Percentiles rank a stretch among this genome's conserved stretches.
Conservation (phyloP, 2,113 vertebrate species). For the Meleagris gallopavo region DNA sequence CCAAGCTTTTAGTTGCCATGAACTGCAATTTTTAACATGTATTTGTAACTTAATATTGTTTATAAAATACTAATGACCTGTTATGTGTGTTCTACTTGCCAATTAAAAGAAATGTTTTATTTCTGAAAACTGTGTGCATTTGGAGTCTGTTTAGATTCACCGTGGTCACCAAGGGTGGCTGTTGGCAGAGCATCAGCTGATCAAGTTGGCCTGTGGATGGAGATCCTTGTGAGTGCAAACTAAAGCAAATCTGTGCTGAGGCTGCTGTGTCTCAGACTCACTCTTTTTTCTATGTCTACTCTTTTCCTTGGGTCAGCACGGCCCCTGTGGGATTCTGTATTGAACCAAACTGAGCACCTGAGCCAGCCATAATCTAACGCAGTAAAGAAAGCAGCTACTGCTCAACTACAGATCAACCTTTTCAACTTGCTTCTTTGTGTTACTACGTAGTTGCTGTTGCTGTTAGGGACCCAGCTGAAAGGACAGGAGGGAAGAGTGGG, state of each 20-base stretch:
- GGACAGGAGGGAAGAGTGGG: background rate
- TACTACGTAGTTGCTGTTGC: background rate
- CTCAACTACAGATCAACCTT: background rate
- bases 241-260: background rate
- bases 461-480: background rate
- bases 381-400: background rate
- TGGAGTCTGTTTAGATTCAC: background rate
- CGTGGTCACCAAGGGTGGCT: background rate
- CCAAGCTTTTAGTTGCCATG: slow-evolving; percentile 50
- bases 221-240: background rate
- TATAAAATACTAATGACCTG: slow-evolving; percentile 82
- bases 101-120: slow-evolving; percentile 84
- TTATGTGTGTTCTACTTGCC: slow-evolving; percentile 80
- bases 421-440: background rate
- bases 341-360: background rate
- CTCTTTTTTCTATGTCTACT: background rate
- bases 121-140: slow-evolving; percentile 55
- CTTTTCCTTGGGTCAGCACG: background rate
- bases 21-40: slow-evolving; percentile 76
- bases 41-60: slow-evolving; percentile 83
- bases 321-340: background rate
- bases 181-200: background rate
- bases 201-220: background rate
- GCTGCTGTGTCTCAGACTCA: fast-evolving
- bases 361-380: background rate